Evolutionary conservation across 2,113 vertebrate species (phyloP).

Genomic region (Noturus placidus): DNA sequence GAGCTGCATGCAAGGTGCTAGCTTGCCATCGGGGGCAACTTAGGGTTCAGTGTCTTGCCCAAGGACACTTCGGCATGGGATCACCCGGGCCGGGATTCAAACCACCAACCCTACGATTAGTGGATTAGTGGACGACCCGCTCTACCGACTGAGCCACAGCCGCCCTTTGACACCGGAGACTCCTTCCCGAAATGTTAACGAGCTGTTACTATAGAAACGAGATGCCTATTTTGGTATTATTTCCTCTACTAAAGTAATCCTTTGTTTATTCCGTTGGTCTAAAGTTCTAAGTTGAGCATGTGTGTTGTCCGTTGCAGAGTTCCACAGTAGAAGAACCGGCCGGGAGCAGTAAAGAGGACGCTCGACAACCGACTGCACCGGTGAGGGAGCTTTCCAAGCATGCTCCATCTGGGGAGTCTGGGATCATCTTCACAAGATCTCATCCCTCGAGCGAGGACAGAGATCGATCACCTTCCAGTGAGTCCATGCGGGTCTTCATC

Average conservation of each 20-base stretch:
- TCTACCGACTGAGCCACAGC: too few relatives aligned
- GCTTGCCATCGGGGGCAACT: too few relatives aligned
- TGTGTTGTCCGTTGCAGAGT: slow-evolving; percentile 54
- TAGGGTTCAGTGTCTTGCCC: too few relatives aligned
- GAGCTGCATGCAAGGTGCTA: too few relatives aligned
- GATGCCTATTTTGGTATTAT: neutral
- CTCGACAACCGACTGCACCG: slow-evolving; percentile 13
- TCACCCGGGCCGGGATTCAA: too few relatives aligned
- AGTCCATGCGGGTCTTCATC: slow-evolving; percentile 54
- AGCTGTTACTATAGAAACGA: neutral
- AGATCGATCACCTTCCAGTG: slow-evolving; percentile 66
- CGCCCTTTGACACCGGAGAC: neutral
- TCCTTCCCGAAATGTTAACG: neutral
- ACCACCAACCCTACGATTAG: too few relatives aligned
- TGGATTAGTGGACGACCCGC: too few relatives aligned
- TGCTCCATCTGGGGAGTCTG: slow-evolving; percentile 48
- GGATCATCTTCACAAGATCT: slow-evolving; percentile 53
- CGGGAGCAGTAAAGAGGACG: slow-evolving; percentile 58
- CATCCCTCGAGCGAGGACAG: slow-evolving; percentile 58
- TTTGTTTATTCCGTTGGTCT: neutral
- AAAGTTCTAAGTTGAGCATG: neutral
- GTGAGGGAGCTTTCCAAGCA: slow-evolving; percentile 38
- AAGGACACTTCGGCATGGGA: too few relatives aligned
- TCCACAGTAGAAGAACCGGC: slow-evolving; percentile 53
- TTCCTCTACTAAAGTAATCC: neutral